phyloP scores from a whole-genome alignment of 2,113 vertebrate species.

The Formicarius rufipectus region DNA sequence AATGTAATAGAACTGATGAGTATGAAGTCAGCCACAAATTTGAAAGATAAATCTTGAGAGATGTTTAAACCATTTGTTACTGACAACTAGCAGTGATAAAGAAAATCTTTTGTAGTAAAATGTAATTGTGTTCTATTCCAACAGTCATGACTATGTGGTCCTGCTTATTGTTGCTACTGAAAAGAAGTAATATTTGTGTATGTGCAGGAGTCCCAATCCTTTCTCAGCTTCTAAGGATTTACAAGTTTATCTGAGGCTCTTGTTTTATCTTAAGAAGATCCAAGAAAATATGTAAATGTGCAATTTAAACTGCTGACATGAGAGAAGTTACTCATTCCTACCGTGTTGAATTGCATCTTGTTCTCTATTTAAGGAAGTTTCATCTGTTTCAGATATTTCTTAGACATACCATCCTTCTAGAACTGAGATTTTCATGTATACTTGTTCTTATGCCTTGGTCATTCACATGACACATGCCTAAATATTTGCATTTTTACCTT shows the following conservation, averaged over 20 bases:
- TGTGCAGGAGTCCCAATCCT: not conserved
- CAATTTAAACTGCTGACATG: not conserved
- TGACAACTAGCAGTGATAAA: not conserved
- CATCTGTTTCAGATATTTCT: not conserved
- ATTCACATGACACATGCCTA: rapidly evolving
- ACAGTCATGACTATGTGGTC: not conserved
- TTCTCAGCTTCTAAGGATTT: not conserved
- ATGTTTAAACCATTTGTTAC: not conserved
- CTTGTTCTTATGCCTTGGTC: not conserved
- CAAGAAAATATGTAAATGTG: not conserved
- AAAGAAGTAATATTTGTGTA: not conserved
- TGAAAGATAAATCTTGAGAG: not conserved
- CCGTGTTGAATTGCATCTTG: not conserved
- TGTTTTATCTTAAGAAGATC: not conserved
- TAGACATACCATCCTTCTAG: not conserved
- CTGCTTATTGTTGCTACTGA: not conserved
- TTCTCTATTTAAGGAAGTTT: not conserved
- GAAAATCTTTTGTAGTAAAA: not conserved
- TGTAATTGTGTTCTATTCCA: not conserved
- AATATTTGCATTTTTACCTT: not conserved
- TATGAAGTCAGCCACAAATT: not conserved
- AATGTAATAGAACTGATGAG: not conserved
- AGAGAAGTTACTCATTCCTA: not conserved
- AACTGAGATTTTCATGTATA: not conserved
- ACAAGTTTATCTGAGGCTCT: not conserved